A percentile compares a stretch with the other conserved stretches of the same genome.
phyloP scores from a whole-genome alignment of 2,888 invertebrate species.

The Luperina nickerlii region DNA sequence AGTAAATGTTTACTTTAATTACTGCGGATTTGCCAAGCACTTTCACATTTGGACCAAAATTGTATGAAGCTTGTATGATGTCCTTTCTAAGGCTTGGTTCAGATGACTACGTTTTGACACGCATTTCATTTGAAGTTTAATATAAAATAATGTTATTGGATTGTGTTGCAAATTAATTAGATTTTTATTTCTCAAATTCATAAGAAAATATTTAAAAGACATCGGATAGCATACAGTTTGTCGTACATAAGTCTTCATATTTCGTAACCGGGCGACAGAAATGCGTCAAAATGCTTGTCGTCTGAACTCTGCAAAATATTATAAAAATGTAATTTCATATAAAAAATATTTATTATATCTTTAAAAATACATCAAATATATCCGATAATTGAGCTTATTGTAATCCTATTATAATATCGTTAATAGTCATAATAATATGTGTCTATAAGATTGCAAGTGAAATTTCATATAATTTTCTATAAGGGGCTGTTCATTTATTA shows the following conservation, averaged over 20 bases:
- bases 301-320: conserved; percentile 28
- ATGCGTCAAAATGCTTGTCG: conserved; percentile 1
- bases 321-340: conserved; percentile 23
- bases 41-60: neutral
- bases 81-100: conserved; percentile 16
- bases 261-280: neutral
- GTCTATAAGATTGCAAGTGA: conserved; percentile 21
- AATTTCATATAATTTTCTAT: conserved; percentile 5
- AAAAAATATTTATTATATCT: conserved; percentile 15
- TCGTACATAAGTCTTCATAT: neutral
- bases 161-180: neutral
- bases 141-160: neutral
- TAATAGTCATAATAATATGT: conserved; percentile 6
- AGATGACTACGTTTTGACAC: conserved; percentile 25
- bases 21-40: neutral
- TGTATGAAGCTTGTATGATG: neutral
- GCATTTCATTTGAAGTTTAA: neutral
- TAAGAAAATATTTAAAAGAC: neutral
- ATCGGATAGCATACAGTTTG: neutral
- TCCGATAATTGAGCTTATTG: conserved; percentile 27
- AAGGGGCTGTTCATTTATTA: too few species aligned
- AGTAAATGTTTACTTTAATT: neutral
- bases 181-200: neutral
- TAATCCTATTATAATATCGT: conserved; percentile 14
- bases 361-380: conserved; percentile 24